phyloP scores from a whole-genome alignment of 2,113 vertebrate genomes.

The Aegithalos caudatus region DNA sequence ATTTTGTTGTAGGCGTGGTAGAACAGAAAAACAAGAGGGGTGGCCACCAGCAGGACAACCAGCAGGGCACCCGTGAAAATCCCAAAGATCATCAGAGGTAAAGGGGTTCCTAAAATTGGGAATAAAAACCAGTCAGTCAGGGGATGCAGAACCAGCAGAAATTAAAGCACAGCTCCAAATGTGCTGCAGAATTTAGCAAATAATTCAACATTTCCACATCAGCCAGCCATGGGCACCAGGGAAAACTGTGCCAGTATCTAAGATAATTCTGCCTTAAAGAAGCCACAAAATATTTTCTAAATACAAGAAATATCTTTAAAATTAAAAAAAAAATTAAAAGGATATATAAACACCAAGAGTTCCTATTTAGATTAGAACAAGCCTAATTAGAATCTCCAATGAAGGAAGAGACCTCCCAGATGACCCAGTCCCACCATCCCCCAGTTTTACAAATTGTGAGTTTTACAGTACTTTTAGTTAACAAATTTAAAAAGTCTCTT shows the following conservation, averaged over 20 bases:
- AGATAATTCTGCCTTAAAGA: background rate
- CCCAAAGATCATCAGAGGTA: background rate
- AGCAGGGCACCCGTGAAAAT: background rate
- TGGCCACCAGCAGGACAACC: background rate
- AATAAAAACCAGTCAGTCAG: background rate
- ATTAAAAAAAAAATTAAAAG: too few relatives aligned
- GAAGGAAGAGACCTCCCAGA: background rate
- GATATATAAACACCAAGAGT: too few relatives aligned
- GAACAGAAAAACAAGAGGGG: fast-evolving
- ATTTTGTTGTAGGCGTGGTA: background rate
- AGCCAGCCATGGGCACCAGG: background rate
- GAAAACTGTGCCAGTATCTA: background rate
- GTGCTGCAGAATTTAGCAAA: background rate
- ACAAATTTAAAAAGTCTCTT: background rate
- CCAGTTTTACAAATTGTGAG: background rate
- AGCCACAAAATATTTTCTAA: background rate
- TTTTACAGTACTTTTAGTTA: background rate
- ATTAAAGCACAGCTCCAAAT: background rate
- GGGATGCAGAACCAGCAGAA: background rate
- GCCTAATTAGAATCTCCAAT: background rate
- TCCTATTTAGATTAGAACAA: too few relatives aligned
- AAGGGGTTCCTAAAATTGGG: background rate
- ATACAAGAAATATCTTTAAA: too few relatives aligned
- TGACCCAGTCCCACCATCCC: background rate
- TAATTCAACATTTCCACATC: background rate